Conservation (phyloP, 1,140 invertebrate genomes). For the Temnothorax nylanderi region DNA sequence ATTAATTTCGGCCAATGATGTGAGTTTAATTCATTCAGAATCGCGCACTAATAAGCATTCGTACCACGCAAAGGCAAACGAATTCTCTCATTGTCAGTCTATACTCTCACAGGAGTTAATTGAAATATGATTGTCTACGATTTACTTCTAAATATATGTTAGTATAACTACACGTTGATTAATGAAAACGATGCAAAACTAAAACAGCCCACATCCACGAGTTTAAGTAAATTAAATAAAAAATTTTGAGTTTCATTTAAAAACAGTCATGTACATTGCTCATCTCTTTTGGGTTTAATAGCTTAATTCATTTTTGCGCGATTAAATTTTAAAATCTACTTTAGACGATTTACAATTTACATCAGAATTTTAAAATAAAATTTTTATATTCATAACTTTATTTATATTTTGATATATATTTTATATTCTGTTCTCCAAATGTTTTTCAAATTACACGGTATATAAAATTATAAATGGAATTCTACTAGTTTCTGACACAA, state of each 20-base stretch:
- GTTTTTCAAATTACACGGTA: background rate
- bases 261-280: too few species aligned
- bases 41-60: background rate
- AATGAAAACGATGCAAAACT: background rate
- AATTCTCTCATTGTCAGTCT: background rate
- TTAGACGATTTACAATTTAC: background rate
- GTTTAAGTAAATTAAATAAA: background rate
- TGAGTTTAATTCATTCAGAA: background rate
- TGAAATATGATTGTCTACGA: constrained; percentile 10
- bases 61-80: background rate
- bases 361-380: background rate
- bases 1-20: constrained; percentile 11
- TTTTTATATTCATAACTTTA: background rate
- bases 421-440: background rate
- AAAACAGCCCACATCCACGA: background rate
- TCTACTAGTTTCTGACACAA: background rate
- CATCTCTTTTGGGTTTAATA: background rate
- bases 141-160: background rate
- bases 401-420: background rate
- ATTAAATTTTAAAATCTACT: background rate
- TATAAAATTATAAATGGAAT: background rate
- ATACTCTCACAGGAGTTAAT: background rate
- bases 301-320: background rate
- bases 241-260: background rate
- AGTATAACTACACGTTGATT: background rate